phyloP scores from a whole-genome alignment of 2,113 vertebrate species.

The Egretta garzetta region DNA sequence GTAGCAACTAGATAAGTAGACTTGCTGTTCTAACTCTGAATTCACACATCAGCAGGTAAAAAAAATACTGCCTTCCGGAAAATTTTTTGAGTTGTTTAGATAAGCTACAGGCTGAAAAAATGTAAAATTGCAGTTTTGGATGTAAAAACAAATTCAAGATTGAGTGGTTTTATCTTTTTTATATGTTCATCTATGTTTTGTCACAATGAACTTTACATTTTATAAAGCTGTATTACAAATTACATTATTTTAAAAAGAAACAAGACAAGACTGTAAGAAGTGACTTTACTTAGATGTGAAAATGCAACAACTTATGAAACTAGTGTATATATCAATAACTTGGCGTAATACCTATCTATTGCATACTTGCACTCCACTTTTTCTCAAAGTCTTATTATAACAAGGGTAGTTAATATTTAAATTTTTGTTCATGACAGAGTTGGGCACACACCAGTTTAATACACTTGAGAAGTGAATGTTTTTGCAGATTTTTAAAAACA shows the following conservation, averaged over 20 bases:
- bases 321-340: background rate
- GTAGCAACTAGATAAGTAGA: background rate
- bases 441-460: background rate
- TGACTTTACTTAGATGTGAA: background rate
- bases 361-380: background rate
- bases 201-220: background rate
- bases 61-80: background rate
- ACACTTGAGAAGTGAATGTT: background rate
- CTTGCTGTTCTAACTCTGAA: background rate
- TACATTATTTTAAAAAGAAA: background rate
- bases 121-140: background rate
- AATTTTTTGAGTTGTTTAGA: background rate
- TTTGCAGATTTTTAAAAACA: background rate
- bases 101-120: background rate
- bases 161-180: background rate
- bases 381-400: background rate
- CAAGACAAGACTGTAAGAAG: background rate
- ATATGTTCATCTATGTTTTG: background rate
- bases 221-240: background rate
- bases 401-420: background rate
- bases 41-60: background rate
- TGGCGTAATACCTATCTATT: background rate
- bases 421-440: background rate
- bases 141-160: background rate
- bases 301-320: background rate